Percentiles rank a stretch among this genome's conserved stretches.
Evolutionary conservation across 2,797 vertebrate genomes (phyloP).

Genomic region (Chiroxiphia lanceolata): DNA sequence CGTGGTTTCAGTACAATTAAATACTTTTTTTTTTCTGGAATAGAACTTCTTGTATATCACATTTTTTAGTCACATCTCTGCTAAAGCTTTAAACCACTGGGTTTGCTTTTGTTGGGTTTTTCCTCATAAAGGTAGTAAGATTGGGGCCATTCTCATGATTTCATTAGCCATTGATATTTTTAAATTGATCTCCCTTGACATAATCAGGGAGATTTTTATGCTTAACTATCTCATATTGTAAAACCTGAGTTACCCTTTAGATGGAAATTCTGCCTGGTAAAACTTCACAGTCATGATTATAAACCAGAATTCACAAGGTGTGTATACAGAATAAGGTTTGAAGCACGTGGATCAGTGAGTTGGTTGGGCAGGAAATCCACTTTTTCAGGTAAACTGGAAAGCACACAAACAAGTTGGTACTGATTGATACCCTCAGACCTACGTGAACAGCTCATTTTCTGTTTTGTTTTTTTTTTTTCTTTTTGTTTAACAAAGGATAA

Average conservation of each 20-base stretch:
- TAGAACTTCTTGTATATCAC: not conserved
- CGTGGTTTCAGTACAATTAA: not conserved
- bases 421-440: not conserved
- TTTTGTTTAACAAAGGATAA: slow-evolving; percentile 29
- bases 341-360: rapidly evolving
- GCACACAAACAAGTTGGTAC: not conserved
- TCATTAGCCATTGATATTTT: not conserved
- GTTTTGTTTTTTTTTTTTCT: not conserved
- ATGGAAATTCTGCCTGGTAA: not conserved
- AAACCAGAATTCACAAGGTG: not conserved
- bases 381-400: not conserved
- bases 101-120: not conserved
- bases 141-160: not conserved
- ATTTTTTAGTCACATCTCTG: not conserved
- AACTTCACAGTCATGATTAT: not conserved
- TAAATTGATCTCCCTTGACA: not conserved
- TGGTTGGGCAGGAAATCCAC: not conserved
- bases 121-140: not conserved
- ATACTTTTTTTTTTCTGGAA: not conserved
- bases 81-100: not conserved
- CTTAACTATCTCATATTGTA: not conserved
- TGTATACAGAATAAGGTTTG: not conserved
- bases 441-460: not conserved
- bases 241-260: not conserved
- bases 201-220: not conserved